Conservation (phyloP, 2,888 invertebrate genomes). For the Cataglyphis cursor region DNA sequence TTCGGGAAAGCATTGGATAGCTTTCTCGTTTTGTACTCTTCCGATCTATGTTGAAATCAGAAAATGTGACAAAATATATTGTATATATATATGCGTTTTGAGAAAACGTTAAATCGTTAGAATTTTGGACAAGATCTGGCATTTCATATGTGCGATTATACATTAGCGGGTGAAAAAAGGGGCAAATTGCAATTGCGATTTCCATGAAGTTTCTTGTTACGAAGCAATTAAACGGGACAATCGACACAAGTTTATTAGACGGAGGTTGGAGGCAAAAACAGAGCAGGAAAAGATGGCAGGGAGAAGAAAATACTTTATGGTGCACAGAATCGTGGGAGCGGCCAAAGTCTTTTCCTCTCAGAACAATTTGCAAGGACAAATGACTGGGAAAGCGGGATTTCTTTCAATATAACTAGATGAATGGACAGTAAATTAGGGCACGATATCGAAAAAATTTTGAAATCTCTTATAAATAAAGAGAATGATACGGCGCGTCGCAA, state of each 20-base stretch:
- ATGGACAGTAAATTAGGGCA: neutral
- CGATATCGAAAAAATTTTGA: neutral
- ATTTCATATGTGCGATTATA: neutral
- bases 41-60: neutral
- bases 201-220: slow-evolving; percentile 36
- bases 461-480: neutral
- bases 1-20: slow-evolving; percentile 20
- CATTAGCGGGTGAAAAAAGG: neutral
- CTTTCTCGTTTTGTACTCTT: slow-evolving; percentile 11
- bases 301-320: slow-evolving; percentile 30
- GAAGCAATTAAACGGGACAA: slow-evolving; percentile 72
- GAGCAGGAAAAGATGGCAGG: neutral
- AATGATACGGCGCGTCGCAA: neutral
- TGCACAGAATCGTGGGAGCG: slow-evolving; percentile 37
- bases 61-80: neutral
- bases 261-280: neutral
- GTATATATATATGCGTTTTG: neutral
- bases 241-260: slow-evolving; percentile 52
- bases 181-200: neutral
- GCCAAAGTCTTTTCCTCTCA: neutral
- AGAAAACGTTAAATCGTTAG: neutral
- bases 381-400: slow-evolving; percentile 31
- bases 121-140: neutral
- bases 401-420: slow-evolving; percentile 32
- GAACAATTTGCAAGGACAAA: slow-evolving; percentile 30